Conservation (phyloP, 92 coral and sea anemone genomes). For the Palythoa heliodiscus region DNA sequence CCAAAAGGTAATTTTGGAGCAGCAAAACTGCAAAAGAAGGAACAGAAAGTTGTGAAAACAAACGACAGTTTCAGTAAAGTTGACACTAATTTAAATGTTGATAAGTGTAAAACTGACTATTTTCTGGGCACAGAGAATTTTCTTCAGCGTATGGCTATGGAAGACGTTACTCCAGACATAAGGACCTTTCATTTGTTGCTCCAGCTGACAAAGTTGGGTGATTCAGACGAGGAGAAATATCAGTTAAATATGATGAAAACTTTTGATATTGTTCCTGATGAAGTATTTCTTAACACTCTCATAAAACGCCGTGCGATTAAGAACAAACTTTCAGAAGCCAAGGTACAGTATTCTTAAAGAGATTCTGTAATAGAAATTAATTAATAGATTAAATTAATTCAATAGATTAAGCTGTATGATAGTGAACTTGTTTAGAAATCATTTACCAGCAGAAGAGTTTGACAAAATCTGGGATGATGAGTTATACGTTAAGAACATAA, state of each 20-base stretch:
- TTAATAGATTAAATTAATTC: no score
- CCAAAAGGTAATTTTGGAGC: background rate
- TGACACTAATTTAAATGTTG: background rate
- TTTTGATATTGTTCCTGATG: conserved; percentile 72
- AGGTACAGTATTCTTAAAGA: conserved; percentile 44
- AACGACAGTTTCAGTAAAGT: background rate
- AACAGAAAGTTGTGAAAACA: background rate
- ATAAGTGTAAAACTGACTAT: background rate
- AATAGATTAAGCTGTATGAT: no score
- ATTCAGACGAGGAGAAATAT: conserved; percentile 60
- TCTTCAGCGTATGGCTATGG: conserved; percentile 81
- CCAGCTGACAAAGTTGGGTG: conserved; percentile 51
- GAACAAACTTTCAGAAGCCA: conserved; percentile 55
- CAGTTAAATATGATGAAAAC: conserved; percentile 65
- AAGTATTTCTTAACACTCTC: conserved; percentile 66
- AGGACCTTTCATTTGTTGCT: conserved; percentile 77
- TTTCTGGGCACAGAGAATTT: conserved; percentile 74
- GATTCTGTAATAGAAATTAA: no score
- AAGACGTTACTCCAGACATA: conserved; percentile 79
- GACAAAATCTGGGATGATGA: no score
- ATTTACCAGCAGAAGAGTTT: no score
- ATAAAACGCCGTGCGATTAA: conserved; percentile 60
- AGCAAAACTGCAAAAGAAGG: background rate
- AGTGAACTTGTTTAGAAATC: no score
- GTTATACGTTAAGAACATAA: no score